phyloP scores from a whole-genome alignment of 2,888 invertebrate genomes.

The Polydrusus pterygomalis region DNA sequence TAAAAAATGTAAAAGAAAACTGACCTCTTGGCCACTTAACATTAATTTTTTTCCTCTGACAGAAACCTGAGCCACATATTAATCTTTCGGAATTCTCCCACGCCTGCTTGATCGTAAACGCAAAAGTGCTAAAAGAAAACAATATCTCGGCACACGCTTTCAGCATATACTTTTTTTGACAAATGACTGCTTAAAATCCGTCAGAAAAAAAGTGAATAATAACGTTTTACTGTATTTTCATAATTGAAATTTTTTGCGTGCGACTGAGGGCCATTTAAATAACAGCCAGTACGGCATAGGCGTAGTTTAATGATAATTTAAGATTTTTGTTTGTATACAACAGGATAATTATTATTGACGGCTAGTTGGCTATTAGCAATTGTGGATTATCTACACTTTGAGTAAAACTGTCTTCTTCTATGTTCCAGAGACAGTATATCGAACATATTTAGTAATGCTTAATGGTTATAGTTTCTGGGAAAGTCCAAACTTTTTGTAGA shows the following conservation, averaged over 20 bases:
- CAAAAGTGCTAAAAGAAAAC: conserved; percentile 15
- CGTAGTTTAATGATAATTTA: too few relatives aligned
- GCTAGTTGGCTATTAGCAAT: too few relatives aligned
- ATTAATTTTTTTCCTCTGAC: conserved; percentile 39
- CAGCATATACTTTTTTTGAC: conserved; percentile 11
- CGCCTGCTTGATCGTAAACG: conserved; percentile 9
- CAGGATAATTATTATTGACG: too few relatives aligned
- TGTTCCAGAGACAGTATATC: too few relatives aligned
- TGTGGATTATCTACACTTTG: too few relatives aligned
- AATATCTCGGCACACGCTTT: conserved; percentile 5
- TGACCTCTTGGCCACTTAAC: conserved; percentile 33
- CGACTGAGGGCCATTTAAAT: conserved; percentile 1
- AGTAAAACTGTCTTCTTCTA: too few relatives aligned
- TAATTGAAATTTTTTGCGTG: conserved; percentile 10
- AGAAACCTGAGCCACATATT: conserved; percentile 41
- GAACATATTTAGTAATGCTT: too few relatives aligned
- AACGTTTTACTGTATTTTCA: conserved; percentile 7
- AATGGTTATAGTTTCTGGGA: too few relatives aligned
- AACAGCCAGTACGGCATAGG: background rate
- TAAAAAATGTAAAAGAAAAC: conserved; percentile 7
- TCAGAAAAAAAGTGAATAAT: background rate
- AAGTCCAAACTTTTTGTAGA: too few relatives aligned
- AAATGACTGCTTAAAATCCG: conserved; percentile 7
- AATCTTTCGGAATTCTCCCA: conserved; percentile 38
- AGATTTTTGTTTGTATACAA: too few relatives aligned